Evolutionary conservation across 1,140 invertebrate genomes (phyloP).

Genomic region (Hydropsyche tenuis): DNA sequence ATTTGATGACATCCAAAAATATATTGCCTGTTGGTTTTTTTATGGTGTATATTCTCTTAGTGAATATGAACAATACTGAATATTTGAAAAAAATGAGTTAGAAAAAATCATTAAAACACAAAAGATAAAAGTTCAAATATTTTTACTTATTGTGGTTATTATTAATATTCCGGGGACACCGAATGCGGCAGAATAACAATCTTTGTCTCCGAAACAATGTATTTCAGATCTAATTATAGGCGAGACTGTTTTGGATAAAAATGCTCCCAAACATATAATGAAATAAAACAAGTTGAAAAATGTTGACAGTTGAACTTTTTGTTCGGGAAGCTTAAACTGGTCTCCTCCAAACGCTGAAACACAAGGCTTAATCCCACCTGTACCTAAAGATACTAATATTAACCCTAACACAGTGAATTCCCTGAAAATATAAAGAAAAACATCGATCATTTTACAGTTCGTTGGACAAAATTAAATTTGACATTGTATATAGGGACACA

Average conservation of each 20-base stretch:
- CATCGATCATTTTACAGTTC: background rate
- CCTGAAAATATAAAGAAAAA: conserved; percentile 53
- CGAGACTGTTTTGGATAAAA: conserved; percentile 71
- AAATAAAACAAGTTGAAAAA: conserved; percentile 78
- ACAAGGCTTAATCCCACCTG: conserved; percentile 91
- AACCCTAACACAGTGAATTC: conserved; percentile 63
- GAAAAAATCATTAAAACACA: too few relatives aligned
- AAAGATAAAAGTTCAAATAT: too few relatives aligned
- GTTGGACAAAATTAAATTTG: too few relatives aligned
- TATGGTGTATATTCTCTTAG: conserved; percentile 78
- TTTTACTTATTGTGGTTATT: conserved; percentile 64
- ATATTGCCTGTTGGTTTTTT: conserved; percentile 84
- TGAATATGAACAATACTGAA: conserved; percentile 79
- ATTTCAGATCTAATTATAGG: conserved; percentile 71
- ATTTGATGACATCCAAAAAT: conserved; percentile 76
- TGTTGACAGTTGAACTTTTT: conserved; percentile 63
- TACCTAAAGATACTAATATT: conserved; percentile 76
- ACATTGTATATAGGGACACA: too few relatives aligned
- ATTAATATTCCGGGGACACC: conserved; percentile 72
- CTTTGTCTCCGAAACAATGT: conserved; percentile 69
- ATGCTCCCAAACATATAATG: conserved; percentile 70
- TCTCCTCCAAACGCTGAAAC: conserved; percentile 91
- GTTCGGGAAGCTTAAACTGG: conserved; percentile 75
- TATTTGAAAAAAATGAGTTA: too few relatives aligned
- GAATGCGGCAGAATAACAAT: conserved; percentile 76